These are phyloP conservation scores for Cheilosia impressa DNA, from an alignment of 2,888 invertebrate species.

Conservation along the genomic window DNA sequence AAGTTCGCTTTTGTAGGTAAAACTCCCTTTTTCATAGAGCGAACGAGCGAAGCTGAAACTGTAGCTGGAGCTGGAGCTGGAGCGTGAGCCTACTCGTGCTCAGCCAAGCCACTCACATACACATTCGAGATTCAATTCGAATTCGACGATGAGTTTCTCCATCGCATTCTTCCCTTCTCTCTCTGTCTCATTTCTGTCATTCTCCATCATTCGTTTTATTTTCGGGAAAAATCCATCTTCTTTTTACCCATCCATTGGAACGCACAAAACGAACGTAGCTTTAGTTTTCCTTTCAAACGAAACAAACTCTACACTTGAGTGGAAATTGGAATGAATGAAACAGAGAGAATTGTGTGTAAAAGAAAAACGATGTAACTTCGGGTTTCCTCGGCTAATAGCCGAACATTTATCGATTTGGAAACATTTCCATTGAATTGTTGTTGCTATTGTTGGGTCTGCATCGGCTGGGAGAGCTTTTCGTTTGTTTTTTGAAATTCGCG, in stretches of 20 bases:
- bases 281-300: neutral
- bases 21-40: neutral
- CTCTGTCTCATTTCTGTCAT: conserved; percentile 3
- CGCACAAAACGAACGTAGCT: too few species aligned
- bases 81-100: neutral
- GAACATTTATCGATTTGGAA: conserved; percentile 68
- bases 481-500: conserved; percentile 17
- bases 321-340: conserved; percentile 44
- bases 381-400: conserved; percentile 20
- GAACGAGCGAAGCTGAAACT: too few species aligned
- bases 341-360: neutral
- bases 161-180: conserved; percentile 18
- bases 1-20: neutral
- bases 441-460: neutral
- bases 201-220: conserved; percentile 5
- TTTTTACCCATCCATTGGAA: conserved; percentile 4
- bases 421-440: conserved; percentile 43
- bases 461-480: conserved; percentile 31
- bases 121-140: too few species aligned
- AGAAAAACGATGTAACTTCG: conserved; percentile 24
- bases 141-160: conserved; percentile 34
- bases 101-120: neutral
- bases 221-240: conserved; percentile 3
- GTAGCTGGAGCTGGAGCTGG: too few species aligned
- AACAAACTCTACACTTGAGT: conserved; percentile 24